Percentiles rank a stretch among this genome's conserved stretches.
These are phyloP conservation scores for Scatophagus argus DNA, from an alignment of 2,113 vertebrate genomes.

Conservation along the genomic window DNA sequence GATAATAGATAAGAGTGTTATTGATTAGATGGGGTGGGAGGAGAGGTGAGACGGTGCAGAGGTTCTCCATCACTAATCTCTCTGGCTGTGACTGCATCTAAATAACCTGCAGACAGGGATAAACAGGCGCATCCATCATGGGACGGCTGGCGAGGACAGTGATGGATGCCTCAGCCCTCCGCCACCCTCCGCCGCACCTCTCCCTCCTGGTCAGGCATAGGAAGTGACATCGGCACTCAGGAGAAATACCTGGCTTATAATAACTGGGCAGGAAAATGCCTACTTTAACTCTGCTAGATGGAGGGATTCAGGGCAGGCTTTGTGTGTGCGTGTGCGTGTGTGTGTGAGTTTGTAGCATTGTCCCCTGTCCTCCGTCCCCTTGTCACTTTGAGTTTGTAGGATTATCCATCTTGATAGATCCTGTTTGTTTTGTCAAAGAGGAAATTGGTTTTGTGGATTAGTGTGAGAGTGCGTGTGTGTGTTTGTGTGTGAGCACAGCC, in stretches of 20 bases:
- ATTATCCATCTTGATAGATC: constrained; percentile 65
- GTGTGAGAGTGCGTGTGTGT: constrained; percentile 8
- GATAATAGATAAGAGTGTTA: constrained; percentile 76
- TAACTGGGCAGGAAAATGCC: constrained; percentile 52
- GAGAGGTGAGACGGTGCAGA: constrained; percentile 69
- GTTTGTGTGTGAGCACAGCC: constrained; percentile 7
- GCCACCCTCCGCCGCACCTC: constrained; percentile 49
- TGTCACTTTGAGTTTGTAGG: constrained; percentile 60
- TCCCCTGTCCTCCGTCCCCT: constrained; percentile 42
- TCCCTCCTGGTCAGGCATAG: constrained; percentile 67
- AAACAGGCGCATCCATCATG: constrained; percentile 83
- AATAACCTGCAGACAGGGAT: constrained; percentile 83
- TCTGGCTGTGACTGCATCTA: constrained; percentile 79
- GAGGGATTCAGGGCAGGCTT: constrained; percentile 41
- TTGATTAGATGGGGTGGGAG: constrained; percentile 74
- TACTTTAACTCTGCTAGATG: constrained; percentile 43
- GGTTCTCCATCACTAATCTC: constrained; percentile 81
- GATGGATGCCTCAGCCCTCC: constrained; percentile 76
- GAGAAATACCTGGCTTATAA: constrained; percentile 68
- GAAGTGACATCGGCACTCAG: constrained; percentile 68
- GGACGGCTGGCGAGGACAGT: constrained; percentile 65
- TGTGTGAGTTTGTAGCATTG: constrained; percentile 34
- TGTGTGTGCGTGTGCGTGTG: constrained; percentile 19
- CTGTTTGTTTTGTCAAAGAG: constrained; percentile 63
- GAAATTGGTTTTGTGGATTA: constrained; percentile 66